phyloP scores from a whole-genome alignment of 2,888 invertebrate species.

The Limnephilus rhombicus region DNA sequence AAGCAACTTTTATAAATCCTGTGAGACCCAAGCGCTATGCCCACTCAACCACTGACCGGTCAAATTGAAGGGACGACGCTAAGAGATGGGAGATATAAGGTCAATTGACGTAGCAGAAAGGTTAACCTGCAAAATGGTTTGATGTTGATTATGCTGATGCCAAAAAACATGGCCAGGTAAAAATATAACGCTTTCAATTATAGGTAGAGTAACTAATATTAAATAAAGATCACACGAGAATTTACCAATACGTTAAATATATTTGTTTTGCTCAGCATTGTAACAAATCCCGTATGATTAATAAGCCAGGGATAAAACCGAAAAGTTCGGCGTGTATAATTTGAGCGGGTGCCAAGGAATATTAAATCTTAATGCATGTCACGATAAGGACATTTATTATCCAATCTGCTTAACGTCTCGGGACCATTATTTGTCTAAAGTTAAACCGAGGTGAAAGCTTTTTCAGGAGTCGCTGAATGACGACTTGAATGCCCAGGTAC shows the following conservation, averaged over 20 bases:
- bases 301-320: slow-evolving; percentile 37
- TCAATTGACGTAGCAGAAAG: no score
- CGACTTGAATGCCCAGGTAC: slow-evolving; percentile 3
- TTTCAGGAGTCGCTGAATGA: slow-evolving; percentile 46
- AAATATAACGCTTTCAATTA: no score
- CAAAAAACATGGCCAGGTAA: no score
- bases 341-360: slow-evolving; percentile 60
- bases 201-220: no score
- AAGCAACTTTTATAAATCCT: no score
- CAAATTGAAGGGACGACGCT: no score
- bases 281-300: neutral
- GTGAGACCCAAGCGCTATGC: no score
- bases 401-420: slow-evolving; percentile 63
- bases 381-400: slow-evolving; percentile 66
- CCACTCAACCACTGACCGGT: no score
- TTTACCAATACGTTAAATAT: neutral
- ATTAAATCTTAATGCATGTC: slow-evolving; percentile 65
- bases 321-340: slow-evolving; percentile 38
- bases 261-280: neutral
- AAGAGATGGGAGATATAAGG: no score
- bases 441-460: slow-evolving; percentile 46
- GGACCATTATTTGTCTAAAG: slow-evolving; percentile 46
- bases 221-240: no score
- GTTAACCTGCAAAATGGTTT: no score
- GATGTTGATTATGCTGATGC: no score